These are phyloP conservation scores for Apamea sordens DNA, from an alignment of 2,888 invertebrate genomes.

Conservation along the genomic window DNA sequence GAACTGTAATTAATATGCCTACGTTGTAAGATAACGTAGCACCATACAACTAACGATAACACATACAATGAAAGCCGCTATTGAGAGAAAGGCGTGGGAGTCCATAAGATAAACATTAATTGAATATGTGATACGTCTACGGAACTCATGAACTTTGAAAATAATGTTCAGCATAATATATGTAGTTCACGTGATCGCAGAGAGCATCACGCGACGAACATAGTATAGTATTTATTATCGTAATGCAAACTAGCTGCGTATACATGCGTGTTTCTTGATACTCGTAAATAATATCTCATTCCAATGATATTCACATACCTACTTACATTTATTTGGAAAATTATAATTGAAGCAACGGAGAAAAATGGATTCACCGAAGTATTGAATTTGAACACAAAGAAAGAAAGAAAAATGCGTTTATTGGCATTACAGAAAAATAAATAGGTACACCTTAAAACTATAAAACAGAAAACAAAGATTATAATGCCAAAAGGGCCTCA, in stretches of 20 bases:
- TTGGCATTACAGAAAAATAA: no score
- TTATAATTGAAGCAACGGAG: background rate
- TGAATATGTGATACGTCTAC: conserved; percentile 32
- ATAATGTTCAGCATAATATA: conserved; percentile 48
- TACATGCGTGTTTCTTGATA: conserved; percentile 9
- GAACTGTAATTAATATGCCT: no score
- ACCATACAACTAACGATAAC: background rate
- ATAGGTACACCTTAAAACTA: no score
- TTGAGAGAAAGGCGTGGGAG: conserved; percentile 41
- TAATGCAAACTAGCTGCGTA: conserved; percentile 27
- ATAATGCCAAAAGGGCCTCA: no score
- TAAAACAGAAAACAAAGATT: no score
- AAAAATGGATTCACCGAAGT: background rate
- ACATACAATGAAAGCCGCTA: conserved; percentile 24
- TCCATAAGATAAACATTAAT: conserved; percentile 48
- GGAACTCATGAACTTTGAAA: conserved; percentile 61
- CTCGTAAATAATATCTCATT: conserved; percentile 4
- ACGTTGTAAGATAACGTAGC: background rate
- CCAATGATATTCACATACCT: conserved; percentile 1
- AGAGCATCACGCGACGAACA: conserved; percentile 47
- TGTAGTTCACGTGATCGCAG: conserved; percentile 53
- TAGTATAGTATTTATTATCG: conserved; percentile 32
- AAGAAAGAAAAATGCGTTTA: no score
- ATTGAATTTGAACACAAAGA: background rate
- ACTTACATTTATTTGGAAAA: background rate